Evolutionary conservation across 2,113 vertebrate genomes (phyloP).

Genomic region (Rhombomys opimus): DNA sequence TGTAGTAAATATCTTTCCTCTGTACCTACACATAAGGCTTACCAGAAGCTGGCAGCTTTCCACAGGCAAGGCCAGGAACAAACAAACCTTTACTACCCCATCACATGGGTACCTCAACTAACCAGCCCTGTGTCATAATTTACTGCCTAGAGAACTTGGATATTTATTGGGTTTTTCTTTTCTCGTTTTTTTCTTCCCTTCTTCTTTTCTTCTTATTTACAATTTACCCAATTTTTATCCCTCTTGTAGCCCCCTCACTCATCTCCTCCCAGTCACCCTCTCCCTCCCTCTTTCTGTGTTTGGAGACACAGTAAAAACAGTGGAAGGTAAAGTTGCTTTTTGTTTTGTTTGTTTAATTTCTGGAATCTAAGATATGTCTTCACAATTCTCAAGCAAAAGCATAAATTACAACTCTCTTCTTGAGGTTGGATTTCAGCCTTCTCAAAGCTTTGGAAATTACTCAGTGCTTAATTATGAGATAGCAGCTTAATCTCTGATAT

Average conservation of each 20-base stretch:
- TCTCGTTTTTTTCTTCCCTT: background rate
- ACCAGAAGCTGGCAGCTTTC: background rate
- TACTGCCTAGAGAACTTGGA: background rate
- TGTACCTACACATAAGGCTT: background rate
- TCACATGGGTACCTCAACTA: background rate
- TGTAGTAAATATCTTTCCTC: background rate
- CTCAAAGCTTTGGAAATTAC: background rate
- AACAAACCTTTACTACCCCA: background rate
- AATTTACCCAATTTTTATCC: too few species aligned
- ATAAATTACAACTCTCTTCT: background rate
- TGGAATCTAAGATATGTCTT: background rate
- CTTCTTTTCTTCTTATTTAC: too few species aligned
- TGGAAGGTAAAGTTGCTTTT: background rate
- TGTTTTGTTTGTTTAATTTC: background rate
- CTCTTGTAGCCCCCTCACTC: too few species aligned
- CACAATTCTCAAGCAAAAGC: background rate
- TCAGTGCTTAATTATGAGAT: background rate
- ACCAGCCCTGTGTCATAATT: background rate
- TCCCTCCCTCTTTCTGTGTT: background rate
- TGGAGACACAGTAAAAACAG: background rate
- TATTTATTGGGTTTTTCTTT: accelerated
- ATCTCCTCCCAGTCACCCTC: too few species aligned
- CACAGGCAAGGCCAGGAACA: background rate
- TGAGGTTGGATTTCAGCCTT: background rate
- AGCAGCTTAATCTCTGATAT: background rate